Conservation (phyloP, 2,113 vertebrate species). For the Tachysurus fulvidraco region DNA sequence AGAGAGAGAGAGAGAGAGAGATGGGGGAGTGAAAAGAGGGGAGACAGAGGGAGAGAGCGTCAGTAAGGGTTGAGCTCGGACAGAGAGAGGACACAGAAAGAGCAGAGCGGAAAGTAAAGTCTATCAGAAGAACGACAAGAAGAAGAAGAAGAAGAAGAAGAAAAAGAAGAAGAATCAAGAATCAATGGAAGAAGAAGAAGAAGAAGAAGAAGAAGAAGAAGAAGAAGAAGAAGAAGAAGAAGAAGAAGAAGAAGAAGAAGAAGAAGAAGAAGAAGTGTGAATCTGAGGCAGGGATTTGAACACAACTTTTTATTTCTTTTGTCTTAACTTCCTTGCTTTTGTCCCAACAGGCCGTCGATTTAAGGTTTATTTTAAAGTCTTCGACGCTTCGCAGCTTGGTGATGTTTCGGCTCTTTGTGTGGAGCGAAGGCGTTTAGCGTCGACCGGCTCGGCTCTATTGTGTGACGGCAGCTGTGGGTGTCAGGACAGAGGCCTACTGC, state of each 20-base stretch:
- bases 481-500: conserved; percentile 32
- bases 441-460: conserved; percentile 33
- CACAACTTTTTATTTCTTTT: conserved; percentile 21
- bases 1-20: conserved; percentile 59
- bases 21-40: conserved; percentile 47
- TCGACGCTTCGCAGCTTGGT: neutral
- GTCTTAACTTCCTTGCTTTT: conserved; percentile 1
- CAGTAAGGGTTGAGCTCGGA: conserved; percentile 56
- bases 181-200: neutral
- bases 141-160: neutral
- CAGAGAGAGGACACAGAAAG: neutral
- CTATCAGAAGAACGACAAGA: neutral
- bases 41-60: conserved; percentile 60
- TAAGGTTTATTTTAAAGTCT: neutral
- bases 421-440: conserved; percentile 18
- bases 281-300: conserved; percentile 10
- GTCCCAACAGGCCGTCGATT: conserved; percentile 2
- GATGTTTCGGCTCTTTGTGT: conserved; percentile 31
- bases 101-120: neutral
- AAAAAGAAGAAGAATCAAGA: neutral
- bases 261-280: neutral
- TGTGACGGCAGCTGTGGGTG: conserved; percentile 39
- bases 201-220: neutral
- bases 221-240: too few species aligned
- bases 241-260: neutral